phyloP scores from a whole-genome alignment of 2,113 vertebrate species.

The Dolichotis patagonum region DNA sequence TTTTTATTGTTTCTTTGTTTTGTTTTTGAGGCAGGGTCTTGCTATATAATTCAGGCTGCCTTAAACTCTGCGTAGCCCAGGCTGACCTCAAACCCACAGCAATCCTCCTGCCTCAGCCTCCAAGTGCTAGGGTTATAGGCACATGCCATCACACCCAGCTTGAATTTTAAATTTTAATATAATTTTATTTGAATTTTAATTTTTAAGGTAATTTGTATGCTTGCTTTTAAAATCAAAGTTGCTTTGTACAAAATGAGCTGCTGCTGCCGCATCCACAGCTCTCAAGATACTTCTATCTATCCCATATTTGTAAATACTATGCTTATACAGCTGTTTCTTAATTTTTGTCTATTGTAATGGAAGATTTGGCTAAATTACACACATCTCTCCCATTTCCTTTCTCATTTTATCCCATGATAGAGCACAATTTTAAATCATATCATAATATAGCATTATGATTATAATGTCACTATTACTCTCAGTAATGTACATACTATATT shows the following conservation, averaged over 20 bases:
- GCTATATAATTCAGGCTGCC: background rate
- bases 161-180: background rate
- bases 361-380: background rate
- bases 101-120: background rate
- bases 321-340: background rate
- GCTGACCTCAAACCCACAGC: background rate
- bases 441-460: background rate
- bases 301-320: background rate
- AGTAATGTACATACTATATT: background rate
- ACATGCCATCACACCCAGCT: background rate
- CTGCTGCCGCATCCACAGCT: background rate
- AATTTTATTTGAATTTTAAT: background rate
- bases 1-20: background rate
- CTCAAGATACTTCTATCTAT: background rate
- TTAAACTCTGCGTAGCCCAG: background rate
- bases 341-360: background rate
- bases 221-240: conserved; percentile 10
- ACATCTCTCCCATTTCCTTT: background rate
- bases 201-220: background rate
- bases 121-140: background rate
- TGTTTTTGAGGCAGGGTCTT: background rate
- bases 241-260: background rate
- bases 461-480: background rate
- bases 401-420: background rate
- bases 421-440: background rate